Conservation (phyloP, 1,140 invertebrate species). For the Bathynomus jamesi region DNA sequence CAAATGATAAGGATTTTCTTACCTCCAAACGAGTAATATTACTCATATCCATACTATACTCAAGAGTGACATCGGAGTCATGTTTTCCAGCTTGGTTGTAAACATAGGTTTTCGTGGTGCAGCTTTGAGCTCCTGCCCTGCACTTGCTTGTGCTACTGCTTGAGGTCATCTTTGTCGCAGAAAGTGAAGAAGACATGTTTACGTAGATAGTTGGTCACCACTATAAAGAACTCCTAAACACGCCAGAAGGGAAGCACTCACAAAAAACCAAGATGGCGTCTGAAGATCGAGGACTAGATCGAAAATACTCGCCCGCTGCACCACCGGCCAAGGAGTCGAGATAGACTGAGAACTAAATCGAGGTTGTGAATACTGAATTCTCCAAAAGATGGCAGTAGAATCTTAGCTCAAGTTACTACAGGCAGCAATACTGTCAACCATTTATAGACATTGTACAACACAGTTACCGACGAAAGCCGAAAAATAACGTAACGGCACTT, state of each 20-base stretch:
- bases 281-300: neutral
- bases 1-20: slow-evolving; percentile 42
- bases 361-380: neutral
- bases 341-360: neutral
- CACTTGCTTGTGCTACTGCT: slow-evolving; percentile 51
- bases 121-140: slow-evolving; percentile 23
- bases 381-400: neutral
- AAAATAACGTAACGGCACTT: no score
- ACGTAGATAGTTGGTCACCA: neutral
- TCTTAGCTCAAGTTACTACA: neutral
- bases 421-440: neutral
- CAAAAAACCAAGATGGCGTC: neutral
- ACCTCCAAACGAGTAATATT: slow-evolving; percentile 87
- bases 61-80: slow-evolving; percentile 81
- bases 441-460: slow-evolving; percentile 1
- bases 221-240: neutral
- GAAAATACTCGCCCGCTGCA: neutral
- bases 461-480: no score
- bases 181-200: neutral
- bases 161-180: neutral
- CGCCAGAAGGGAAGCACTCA: neutral
- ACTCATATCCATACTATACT: slow-evolving; percentile 84
- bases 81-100: slow-evolving; percentile 67
- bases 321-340: neutral
- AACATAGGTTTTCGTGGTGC: slow-evolving; percentile 68